Percentiles rank a stretch among this genome's conserved stretches.
phyloP scores from a whole-genome alignment of 2,113 vertebrate species.

The Poicephalus meyeri region DNA sequence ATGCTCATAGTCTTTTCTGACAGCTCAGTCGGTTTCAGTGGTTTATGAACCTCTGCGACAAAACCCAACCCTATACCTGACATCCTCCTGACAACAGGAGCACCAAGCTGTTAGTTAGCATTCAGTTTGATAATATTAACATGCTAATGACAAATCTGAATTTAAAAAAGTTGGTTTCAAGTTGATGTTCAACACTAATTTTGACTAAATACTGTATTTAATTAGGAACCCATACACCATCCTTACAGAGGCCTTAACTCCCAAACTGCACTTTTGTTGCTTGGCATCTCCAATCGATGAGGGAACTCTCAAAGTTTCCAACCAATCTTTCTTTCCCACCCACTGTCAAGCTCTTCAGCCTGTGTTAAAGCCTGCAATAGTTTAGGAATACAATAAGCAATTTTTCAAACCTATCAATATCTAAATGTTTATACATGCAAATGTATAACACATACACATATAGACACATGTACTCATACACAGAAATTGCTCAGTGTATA shows the following conservation, averaged over 20 bases:
- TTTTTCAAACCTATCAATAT: neutral
- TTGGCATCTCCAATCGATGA: neutral
- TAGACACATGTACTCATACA: neutral
- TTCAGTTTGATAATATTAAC: neutral
- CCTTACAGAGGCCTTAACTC: neutral
- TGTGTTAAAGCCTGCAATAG: neutral
- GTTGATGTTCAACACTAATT: neutral
- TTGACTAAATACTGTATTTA: neutral
- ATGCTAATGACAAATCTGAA: neutral
- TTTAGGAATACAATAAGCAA: neutral
- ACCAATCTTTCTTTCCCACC: neutral
- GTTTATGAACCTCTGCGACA: neutral
- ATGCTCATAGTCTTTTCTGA: neutral
- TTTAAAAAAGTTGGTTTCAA: neutral
- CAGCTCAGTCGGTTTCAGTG: neutral
- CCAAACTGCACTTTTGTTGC: neutral
- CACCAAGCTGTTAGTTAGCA: fast-evolving
- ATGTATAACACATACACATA: neutral
- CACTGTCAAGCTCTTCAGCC: neutral
- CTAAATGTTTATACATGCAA: neutral
- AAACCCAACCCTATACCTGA: neutral
- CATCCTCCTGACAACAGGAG: neutral
- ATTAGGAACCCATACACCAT: neutral
- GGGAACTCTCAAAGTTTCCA: neutral
- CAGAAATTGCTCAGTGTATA: neutral